phyloP scores from a whole-genome alignment of 2,888 invertebrate genomes.

The Pseudococcus viburni region DNA sequence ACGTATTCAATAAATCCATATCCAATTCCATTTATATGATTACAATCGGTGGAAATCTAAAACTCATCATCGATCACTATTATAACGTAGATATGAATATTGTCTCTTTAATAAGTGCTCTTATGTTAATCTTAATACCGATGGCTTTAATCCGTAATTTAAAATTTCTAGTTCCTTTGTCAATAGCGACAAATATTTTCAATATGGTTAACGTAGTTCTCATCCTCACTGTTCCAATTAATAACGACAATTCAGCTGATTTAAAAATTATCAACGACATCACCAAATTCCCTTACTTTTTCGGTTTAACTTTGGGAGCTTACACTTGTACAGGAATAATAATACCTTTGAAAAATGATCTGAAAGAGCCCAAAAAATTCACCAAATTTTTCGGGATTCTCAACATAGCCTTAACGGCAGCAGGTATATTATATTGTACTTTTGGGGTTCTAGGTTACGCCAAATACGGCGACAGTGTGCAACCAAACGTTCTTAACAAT shows the following conservation, averaged over 20 bases:
- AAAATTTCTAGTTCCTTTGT: conserved; percentile 47
- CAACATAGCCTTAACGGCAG: conserved; percentile 80
- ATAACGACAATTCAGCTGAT: neutral
- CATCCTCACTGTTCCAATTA: neutral
- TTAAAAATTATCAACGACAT: neutral
- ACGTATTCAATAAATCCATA: conserved; percentile 21
- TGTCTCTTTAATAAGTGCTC: neutral
- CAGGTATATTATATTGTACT: neutral
- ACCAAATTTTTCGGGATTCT: conserved; percentile 86
- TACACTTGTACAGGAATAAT: conserved; percentile 73
- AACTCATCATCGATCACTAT: neutral
- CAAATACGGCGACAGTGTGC: conserved; percentile 81
- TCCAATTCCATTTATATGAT: conserved; percentile 18
- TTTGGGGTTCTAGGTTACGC: conserved; percentile 83
- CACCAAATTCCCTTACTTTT: conserved; percentile 7
- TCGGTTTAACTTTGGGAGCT: neutral
- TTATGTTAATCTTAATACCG: neutral
- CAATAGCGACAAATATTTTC: conserved; percentile 40
- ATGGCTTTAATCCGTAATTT: conserved; percentile 8
- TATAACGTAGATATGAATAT: neutral
- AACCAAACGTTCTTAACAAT: conserved; percentile 90
- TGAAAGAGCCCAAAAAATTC: conserved; percentile 88
- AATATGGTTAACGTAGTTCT: neutral
- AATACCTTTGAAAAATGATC: conserved; percentile 93
- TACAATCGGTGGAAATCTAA: neutral